Base-by-base conservation (phyloP, 2,113 vertebrate species). In the Pelecanus crispus region DNA sequence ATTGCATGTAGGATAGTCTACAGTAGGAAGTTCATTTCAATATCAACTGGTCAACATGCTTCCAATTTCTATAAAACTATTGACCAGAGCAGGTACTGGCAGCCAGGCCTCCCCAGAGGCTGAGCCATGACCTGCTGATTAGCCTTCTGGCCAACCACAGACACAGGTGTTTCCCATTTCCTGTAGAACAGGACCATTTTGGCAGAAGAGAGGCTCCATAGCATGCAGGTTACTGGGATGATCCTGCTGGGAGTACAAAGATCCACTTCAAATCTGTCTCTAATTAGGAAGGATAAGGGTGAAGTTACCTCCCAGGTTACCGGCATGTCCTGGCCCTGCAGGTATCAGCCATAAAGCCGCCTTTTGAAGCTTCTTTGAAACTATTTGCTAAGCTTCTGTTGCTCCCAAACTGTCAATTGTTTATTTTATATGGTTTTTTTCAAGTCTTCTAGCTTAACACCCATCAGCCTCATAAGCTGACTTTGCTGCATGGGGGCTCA, bases 271-370 rank as follows among this genome's bases (percentile, higher is more conserved):
- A 22, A 53, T 55, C 17, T 75, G 36, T 49, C 25, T 68, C 14
- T 68, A 47, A 68, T 32, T 19, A 45, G 19, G 47, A 38, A 78
- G 19, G 31, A 21, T 55, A 78, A 72, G 4, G 17, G 4, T 63
- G 38, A 63, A 45, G 4, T 72, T 81, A 36, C 6, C 7, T 77
- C 10, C 34, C 2, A 24, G 26, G 19, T 63, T 55, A n/a, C 22
- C 25, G 45, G 10, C 10, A 24, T 42, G 15, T 34, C 7, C 11
- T 71, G 56, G 47, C 11, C 34, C 44, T 75, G 22, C 5, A 12
- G 0, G 0, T 53, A 40, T 45, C 25, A 68, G 31, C 21, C 2
- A 3, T 36, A 67, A 72, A 14, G 28, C 10, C 36, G 58, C 2
- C 14, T 94, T 81, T 31, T 50, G 63, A 77, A 50, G 68, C 3